Evolutionary conservation across 1,140 invertebrate species (phyloP), one percentile per base, ranked within the genome.

Genomic region (Microplitis mediator): DNA sequence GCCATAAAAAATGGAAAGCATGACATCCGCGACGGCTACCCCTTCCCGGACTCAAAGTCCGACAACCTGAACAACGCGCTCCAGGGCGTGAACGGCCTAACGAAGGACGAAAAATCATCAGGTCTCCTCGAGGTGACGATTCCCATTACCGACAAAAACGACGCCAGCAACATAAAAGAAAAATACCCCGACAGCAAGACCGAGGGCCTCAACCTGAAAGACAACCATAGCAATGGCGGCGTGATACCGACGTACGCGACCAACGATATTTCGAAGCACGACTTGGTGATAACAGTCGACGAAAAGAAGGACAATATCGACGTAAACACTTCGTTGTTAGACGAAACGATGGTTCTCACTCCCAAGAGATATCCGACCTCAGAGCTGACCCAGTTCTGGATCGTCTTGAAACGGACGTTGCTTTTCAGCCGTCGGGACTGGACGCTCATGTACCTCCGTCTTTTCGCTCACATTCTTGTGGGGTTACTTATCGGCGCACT

Each of bases 401-500:
- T 95, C 45, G 92, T 95, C 60, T 84, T 95, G 4, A 94, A 92
- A 77, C 87, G 94, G 78, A 93, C 94, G 0, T 78, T 95, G 45
- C 88, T 95, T 2, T 95, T 95, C 88, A 95, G 93, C 76, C 88
- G 91, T 78, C 88, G 94, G 83, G 94, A 95, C 88, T 95, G 94
- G 97, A 98, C 97, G 39, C 89, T 98, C 66, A 98, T 98, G 90
- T 95, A 97, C 78, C 90, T 98, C 70, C 91, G 97, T 77, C 88
- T 99, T 50, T 95, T 97, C 85, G 96, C 96, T 6, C 96, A 98
- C 82, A 91, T 98, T 50, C 87, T 96, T 58, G 95, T 98, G 68
- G 97, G 95, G 8, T 91, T 97, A 75, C 87, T 99, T 52, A 98
- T 99, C 81, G 96, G 96, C 60, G 91, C 95, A 31, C 88, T 98